A percentile compares a stretch with the other conserved stretches of the same genome.
Conservation (phyloP, 2,113 vertebrate species). For the Arenaria interpres region DNA sequence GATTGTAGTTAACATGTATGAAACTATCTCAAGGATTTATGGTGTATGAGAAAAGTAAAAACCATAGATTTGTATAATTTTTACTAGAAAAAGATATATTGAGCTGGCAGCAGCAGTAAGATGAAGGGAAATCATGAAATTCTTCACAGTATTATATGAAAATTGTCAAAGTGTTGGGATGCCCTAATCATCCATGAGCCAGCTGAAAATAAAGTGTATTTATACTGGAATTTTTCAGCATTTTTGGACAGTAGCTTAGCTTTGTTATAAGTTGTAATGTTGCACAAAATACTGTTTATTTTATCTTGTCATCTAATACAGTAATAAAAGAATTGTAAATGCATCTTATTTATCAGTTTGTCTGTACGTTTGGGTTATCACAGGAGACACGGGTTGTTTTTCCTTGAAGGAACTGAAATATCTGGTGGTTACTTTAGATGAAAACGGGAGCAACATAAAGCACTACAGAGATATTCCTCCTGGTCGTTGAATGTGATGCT, state of each 20-base stretch:
- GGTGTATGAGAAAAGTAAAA: constrained; percentile 24
- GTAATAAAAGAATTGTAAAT: constrained; percentile 74
- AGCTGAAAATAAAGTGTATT: constrained; percentile 60
- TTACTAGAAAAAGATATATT: constrained; percentile 70
- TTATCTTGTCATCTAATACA: constrained; percentile 74
- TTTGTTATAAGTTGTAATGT: constrained; percentile 61
- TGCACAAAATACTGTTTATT: constrained; percentile 70
- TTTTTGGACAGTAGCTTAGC: constrained; percentile 67
- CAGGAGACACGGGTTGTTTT: constrained; percentile 55
- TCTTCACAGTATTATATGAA: constrained; percentile 63
- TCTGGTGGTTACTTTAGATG: constrained; percentile 69
- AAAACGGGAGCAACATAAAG: constrained; percentile 68
- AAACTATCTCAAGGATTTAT: constrained; percentile 63
- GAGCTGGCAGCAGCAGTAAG: constrained; percentile 41
- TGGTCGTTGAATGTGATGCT: constrained; percentile 55
- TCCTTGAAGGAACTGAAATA: constrained; percentile 69
- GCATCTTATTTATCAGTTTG: constrained; percentile 72
- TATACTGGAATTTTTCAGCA: constrained; percentile 59
- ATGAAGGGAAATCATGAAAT: constrained; percentile 66
- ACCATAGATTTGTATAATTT: constrained; percentile 64
- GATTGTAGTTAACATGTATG: constrained; percentile 11
- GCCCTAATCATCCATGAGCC: constrained; percentile 53
- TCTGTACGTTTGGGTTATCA: constrained; percentile 68
- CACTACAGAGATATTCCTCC: constrained; percentile 53
- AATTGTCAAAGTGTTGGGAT: constrained; percentile 69